A percentile compares a stretch with the other conserved stretches of the same genome.
These are phyloP conservation scores for Bradypodion ventrale DNA, from an alignment of 2,797 vertebrate species.

Conservation along the genomic window DNA sequence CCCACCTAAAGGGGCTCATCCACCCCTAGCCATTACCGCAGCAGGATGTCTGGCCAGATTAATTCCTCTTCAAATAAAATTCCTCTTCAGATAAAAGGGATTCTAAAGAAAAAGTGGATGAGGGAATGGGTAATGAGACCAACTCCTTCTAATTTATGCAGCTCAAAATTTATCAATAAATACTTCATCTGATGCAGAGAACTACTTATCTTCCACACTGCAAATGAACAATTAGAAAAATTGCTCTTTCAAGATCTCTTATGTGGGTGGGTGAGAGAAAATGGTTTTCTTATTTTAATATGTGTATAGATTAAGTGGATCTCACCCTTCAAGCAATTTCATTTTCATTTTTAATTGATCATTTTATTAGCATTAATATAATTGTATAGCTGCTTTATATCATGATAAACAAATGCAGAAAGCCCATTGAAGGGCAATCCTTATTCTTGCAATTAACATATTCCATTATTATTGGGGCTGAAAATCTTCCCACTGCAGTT, in stretches of 20 bases:
- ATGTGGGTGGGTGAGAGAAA: neutral
- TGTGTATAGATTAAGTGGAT: slow-evolving; percentile 55
- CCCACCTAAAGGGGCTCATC: too few species aligned
- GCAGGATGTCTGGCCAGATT: too few species aligned
- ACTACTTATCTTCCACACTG: too few species aligned
- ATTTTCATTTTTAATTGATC: neutral
- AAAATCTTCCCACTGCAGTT: too few species aligned
- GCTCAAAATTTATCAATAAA: slow-evolving; percentile 60
- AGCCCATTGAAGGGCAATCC: neutral
- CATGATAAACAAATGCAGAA: neutral
- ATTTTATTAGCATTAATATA: neutral
- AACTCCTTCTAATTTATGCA: slow-evolving; percentile 51
- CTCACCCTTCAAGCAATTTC: slow-evolving; percentile 45
- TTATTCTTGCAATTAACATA: neutral
- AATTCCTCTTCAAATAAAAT: too few species aligned
- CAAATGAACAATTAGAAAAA: too few species aligned
- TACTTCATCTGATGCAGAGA: slow-evolving; percentile 67
- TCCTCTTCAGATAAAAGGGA: too few species aligned
- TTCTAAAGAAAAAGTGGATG: slow-evolving; percentile 40
- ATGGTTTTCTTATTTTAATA: slow-evolving; percentile 48
- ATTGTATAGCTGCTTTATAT: neutral
- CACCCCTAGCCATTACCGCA: too few species aligned
- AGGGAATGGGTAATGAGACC: neutral
- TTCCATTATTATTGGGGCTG: neutral
- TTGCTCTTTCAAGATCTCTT: slow-evolving; percentile 28